phyloP scores from a whole-genome alignment of 2,797 vertebrate genomes.

The Bradypodion ventrale region DNA sequence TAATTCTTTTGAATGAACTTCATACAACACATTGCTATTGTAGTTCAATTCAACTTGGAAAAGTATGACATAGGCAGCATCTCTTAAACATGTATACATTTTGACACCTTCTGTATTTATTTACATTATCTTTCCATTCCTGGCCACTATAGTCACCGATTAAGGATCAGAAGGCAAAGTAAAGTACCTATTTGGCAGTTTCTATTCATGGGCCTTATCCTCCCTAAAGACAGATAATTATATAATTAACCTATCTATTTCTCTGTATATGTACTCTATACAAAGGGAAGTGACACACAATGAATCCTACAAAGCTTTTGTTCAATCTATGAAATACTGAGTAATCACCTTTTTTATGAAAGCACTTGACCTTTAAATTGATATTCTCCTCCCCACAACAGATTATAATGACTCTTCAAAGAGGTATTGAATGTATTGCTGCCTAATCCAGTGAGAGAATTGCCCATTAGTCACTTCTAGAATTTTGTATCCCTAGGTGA shows the following conservation, averaged over 20 bases:
- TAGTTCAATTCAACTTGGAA: no score
- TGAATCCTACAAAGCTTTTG: slow-evolving; percentile 73
- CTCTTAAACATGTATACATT: no score
- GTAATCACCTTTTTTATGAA: slow-evolving; percentile 76
- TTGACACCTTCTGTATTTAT: slow-evolving; percentile 72
- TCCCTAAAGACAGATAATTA: slow-evolving; percentile 74
- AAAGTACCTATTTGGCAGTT: slow-evolving; percentile 63
- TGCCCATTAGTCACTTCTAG: slow-evolving; percentile 61
- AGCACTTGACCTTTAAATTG: slow-evolving; percentile 78
- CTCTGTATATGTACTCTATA: slow-evolving; percentile 61
- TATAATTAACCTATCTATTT: slow-evolving; percentile 75
- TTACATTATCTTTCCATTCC: slow-evolving; percentile 68
- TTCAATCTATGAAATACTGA: slow-evolving; percentile 73
- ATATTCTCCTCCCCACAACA: slow-evolving; percentile 62
- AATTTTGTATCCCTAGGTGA: slow-evolving; percentile 50
- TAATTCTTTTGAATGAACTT: no score
- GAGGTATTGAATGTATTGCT: slow-evolving; percentile 61
- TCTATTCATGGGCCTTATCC: slow-evolving; percentile 58
- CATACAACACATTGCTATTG: no score
- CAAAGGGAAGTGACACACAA: slow-evolving; percentile 71
- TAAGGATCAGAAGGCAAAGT: slow-evolving; percentile 71
- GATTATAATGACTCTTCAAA: slow-evolving; percentile 71
- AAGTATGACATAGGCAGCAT: no score
- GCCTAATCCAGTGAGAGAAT: slow-evolving; percentile 60
- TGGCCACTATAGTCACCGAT: slow-evolving; percentile 66